Conservation (phyloP, 2,797 vertebrate species). For the Cephalopachus bancanus region DNA sequence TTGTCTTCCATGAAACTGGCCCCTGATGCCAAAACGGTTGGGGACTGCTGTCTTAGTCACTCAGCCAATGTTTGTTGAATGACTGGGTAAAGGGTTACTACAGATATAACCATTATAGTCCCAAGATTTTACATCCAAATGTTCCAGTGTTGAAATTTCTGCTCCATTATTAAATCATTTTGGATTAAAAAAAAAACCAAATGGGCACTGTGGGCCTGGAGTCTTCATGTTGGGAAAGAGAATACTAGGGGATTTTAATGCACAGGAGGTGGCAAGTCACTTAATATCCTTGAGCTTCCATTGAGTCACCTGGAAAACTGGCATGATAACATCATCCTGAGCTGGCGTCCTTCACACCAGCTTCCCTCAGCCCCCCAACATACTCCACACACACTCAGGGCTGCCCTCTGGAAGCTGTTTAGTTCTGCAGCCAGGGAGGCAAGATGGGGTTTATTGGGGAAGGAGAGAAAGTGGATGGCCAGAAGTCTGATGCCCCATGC, state of each 20-base stretch:
- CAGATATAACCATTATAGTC: rapidly evolving
- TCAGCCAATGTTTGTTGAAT: not conserved
- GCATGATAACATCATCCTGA: too few species aligned
- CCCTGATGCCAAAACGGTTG: too few species aligned
- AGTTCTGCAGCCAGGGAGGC: not conserved
- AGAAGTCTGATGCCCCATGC: not conserved
- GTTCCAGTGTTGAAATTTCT: not conserved
- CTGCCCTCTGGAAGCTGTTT: not conserved
- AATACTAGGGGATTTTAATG: not conserved
- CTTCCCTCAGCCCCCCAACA: not conserved
- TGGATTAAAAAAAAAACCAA: not conserved
- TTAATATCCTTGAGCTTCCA: not conserved
- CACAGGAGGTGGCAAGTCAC: not conserved
- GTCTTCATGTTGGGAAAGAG: not conserved
- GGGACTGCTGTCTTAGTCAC: too few species aligned
- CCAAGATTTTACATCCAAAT: not conserved
- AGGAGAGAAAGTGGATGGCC: not conserved
- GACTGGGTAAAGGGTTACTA: not conserved
- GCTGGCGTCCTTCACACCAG: not conserved
- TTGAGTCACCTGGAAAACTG: not conserved
- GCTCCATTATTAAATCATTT: not conserved
- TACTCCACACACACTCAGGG: not conserved
- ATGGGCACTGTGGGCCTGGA: not conserved
- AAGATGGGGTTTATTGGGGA: not conserved
- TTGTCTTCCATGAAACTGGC: too few species aligned